Evolutionary conservation across 2,888 invertebrate genomes (phyloP), one percentile per base, ranked within the genome.

Genomic region (Panzeria rudis): DNA sequence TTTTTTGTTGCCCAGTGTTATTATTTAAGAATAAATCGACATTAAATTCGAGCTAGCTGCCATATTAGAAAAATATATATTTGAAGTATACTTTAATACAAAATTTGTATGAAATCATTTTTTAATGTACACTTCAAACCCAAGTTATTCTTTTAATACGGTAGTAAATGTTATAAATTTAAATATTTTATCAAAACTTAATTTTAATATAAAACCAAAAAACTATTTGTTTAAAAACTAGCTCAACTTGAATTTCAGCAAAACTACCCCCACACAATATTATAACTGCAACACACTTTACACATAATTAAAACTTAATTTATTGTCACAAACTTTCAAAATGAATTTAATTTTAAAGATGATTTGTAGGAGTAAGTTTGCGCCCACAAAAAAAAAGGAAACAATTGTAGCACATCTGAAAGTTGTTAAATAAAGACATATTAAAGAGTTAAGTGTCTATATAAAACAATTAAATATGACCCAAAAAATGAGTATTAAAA

Each of bases 321-420:
- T 71, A 44, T 25, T 52, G 9, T 25, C 41, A 25, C 23, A 9
- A 69, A 54, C 23, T 69, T 69, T 69, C 23, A 68, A 68, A 68
- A 69, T 54, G n/a, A 69, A 38, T 69, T 23, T 11, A 54, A 13
- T 35, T 41, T 52, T 69, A 11, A 38, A 69, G 38, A 52, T n/a
- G 8, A 38, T 69, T 54, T 52, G 35, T 69, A 23, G 68, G 68
- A 52, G 47, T 50, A 5, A n/a, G 32, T 29, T n/a, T 20, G 50
- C 7, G 5, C 5, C 9, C 23, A 35, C 23, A 23, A 35, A 68
- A 9, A 68, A 68, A 35, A 8, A 5, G 1, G 29, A 32, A 41
- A 23, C 38, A 47, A 47, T 64, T 64, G 8, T 64, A 68, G 23
- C 8, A 2, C 54, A 69, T 69, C 25, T 41, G 23, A 69, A 69